Base-by-base conservation (phyloP, 2,113 vertebrate genomes). In the Anolis carolinensis region DNA sequence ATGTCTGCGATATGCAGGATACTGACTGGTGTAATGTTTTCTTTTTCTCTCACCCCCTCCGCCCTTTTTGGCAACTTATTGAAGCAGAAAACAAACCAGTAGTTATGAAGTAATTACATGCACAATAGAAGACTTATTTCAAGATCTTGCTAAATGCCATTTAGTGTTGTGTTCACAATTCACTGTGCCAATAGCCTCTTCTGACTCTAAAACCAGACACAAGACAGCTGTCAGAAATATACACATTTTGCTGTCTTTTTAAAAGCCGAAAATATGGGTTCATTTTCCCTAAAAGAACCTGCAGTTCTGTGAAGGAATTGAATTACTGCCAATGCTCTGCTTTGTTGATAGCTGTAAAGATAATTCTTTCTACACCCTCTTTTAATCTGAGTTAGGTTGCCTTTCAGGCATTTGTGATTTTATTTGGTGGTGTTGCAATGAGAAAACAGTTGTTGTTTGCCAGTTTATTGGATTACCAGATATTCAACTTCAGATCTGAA, bases 301-400 rank as follows among this genome's bases (percentile, higher is more conserved):
- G 4, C 71, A 7, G 21, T 73, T 94, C 91, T 93, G 82, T 72
- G 84, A 78, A 94, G 91, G 81, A 79, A 86, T 86, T 84, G 85
- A 87, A 81, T 91, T 94, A 25, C 67, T 93, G 91, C 91, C 90
- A 94, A 70, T 67, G 32, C 76, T 81, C 77, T 0, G 2, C 85
- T 93, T 86, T 88, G 84, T 85, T 86, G 87, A 88, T 95, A 84
- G 72, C 86, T 95, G 83, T 89, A 86, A 78, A 92, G 92, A 91
- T 95, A 90, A 93, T 89, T 91, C 90, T 92, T 92, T 92, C 87
- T 90, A 1, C 1, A 1, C 87, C 90, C 88, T n/a, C 82, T 89
- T 92, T 93, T 90, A 67, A 85, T 81, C 86, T n/a, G 48, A 91
- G 59, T 62, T 81, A 88, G 82, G 87, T 94, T 94, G 88, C 91